These are phyloP conservation scores for Pygoscelis antarcticus DNA, from an alignment of 2,113 vertebrate species.

Conservation along the genomic window DNA sequence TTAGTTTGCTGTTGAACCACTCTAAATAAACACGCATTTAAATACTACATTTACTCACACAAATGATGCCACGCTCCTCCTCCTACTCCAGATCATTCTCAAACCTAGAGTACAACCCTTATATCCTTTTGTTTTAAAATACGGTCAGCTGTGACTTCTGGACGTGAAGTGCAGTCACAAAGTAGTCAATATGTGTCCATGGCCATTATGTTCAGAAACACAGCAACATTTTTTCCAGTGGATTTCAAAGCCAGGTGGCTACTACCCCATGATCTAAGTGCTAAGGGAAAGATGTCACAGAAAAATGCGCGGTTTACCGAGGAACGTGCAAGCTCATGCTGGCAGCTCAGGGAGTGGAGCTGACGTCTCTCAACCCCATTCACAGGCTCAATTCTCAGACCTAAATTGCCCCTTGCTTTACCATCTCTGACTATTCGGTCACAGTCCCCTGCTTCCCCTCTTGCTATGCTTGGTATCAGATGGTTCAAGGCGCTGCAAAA, in stretches of 20 bases:
- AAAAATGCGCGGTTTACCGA: neutral
- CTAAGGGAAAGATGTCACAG: neutral
- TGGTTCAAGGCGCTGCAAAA: neutral
- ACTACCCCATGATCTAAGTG: neutral
- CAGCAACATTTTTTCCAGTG: neutral
- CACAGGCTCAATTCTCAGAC: neutral
- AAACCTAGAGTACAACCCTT: neutral
- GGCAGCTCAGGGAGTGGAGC: neutral
- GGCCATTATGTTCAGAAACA: neutral
- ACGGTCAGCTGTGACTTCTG: neutral
- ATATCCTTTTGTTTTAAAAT: neutral
- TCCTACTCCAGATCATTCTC: neutral
- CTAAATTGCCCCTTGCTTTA: neutral
- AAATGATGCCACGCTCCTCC: neutral
- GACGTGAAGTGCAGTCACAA: rapidly evolving
- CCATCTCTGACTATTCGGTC: neutral
- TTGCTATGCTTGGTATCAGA: neutral
- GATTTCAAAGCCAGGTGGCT: neutral
- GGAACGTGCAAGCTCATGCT: neutral
- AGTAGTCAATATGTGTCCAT: neutral
- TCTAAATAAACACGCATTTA: neutral
- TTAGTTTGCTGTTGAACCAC: neutral
- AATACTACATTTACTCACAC: neutral
- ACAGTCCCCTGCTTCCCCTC: neutral
- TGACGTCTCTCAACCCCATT: neutral